Conservation (phyloP, 2,888 invertebrate species). For the Caenorhabditis sp. region DNA sequence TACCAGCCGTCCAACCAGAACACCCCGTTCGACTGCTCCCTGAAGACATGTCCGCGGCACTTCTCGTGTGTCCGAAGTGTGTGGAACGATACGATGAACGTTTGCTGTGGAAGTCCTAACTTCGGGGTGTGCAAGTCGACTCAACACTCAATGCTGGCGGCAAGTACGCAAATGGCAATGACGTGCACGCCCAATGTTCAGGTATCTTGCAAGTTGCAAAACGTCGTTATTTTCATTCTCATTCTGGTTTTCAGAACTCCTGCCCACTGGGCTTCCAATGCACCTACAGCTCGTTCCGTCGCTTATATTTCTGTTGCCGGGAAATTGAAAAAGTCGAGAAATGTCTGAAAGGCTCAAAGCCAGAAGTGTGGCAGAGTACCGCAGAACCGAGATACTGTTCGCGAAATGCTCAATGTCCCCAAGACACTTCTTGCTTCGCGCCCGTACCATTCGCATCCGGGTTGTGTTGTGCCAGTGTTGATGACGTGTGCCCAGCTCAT, state of each 20-base stretch:
- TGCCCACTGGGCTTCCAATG: constrained; percentile 75
- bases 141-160: constrained; percentile 74
- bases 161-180: constrained; percentile 72
- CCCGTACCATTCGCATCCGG: constrained; percentile 63
- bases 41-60: constrained; percentile 73
- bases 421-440: constrained; percentile 64
- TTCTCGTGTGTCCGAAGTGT: constrained; percentile 72
- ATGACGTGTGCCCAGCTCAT: constrained; percentile 76
- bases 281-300: constrained; percentile 70
- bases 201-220: too few species aligned
- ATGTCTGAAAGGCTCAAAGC: constrained; percentile 63
- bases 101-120: constrained; percentile 75
- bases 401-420: constrained; percentile 69
- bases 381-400: constrained; percentile 67
- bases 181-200: constrained; percentile 69
- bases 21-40: constrained; percentile 75
- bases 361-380: constrained; percentile 61
- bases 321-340: constrained; percentile 58
- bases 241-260: constrained; percentile 47
- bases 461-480: constrained; percentile 71
- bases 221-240: not conserved
- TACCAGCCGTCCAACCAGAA: constrained; percentile 71
- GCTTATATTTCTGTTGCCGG: constrained; percentile 77
- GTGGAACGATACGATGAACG: constrained; percentile 67
- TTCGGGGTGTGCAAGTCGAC: constrained; percentile 74